Base-by-base conservation (phyloP, 2,888 invertebrate species). In the Anthophora plumipes region DNA sequence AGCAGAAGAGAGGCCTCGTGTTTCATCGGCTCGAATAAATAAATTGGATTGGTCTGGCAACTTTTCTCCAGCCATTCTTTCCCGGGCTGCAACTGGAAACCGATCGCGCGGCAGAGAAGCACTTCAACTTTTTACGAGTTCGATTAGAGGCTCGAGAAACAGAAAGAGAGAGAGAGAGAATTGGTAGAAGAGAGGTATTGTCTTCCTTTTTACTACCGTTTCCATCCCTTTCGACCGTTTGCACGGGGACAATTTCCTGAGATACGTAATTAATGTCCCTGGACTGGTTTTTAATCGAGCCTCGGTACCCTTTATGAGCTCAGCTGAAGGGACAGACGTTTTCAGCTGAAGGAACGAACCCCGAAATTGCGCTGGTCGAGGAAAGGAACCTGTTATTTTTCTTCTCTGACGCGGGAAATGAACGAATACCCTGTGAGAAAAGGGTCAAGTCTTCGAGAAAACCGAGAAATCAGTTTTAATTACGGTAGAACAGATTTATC, bases 31-130 rank as follows among this genome's bases (percentile, higher is more conserved):
- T 73, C 85, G 83, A 83, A 76, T 77, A 82, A 82, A 86, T 86
- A 84, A 84, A 86, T 84, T 84, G 77, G 77, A 86, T 84, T 72
- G 84, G 66, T 77, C 76, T 74, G 80, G 64, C 69, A 81, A 70
- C 57, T 73, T 63, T 80, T 74, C n/a, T n/a, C 76, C 74, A 63
- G 60, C 48, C 55, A 54, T 66, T 60, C 74, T 5, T 55, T n/a
- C 1, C 31, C 31, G 31, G 1, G 54, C 25, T 70, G 67, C 74
- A 75, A 69, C 79, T 55, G 57, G 60, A 68, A 72, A 77, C 77
- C 70, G 77, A 82, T 70, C 61, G 67, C 46, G 67, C 60, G 52
- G 50, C 60, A 37, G 61, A 67, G 73, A 77, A 79, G 75, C 68
- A 60, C 71, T 83, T 66, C 55, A 76, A 80, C 72, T 81, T 85